Evolutionary conservation across 2,113 vertebrate species (phyloP).

Genomic region (Poeciliopsis prolifica): DNA sequence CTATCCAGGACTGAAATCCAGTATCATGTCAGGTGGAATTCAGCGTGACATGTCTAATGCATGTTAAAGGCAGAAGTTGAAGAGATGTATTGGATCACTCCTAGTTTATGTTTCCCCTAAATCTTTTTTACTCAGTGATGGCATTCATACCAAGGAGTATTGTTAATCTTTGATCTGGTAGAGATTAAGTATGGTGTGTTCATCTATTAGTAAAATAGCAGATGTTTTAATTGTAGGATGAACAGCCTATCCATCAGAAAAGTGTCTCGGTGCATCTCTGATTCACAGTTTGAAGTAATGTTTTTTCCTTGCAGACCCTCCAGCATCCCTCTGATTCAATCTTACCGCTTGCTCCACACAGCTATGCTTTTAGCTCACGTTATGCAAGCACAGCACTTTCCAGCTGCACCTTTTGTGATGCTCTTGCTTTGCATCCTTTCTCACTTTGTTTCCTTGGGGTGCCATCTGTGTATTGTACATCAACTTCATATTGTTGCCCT

Average conservation of each 20-base stretch:
- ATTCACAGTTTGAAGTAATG: neutral
- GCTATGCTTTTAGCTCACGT: slow-evolving; percentile 42
- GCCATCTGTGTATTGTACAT: slow-evolving; percentile 56
- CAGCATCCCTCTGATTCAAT: slow-evolving; percentile 40
- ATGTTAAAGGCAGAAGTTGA: neutral
- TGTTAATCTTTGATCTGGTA: neutral
- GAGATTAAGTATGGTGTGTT: neutral
- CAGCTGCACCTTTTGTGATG: slow-evolving; percentile 50
- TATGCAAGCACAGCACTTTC: slow-evolving; percentile 44
- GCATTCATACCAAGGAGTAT: neutral
- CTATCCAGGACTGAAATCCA: too few relatives aligned
- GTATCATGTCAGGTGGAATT: too few relatives aligned
- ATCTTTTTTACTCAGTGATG: neutral
- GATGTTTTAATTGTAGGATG: neutral
- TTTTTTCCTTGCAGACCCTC: slow-evolving; percentile 41
- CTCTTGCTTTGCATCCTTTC: slow-evolving; percentile 51
- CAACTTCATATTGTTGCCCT: slow-evolving; percentile 68
- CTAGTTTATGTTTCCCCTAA: neutral
- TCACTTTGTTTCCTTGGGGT: slow-evolving; percentile 45
- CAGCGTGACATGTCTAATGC: too few relatives aligned
- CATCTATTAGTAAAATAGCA: neutral
- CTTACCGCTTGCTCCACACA: slow-evolving; percentile 40
- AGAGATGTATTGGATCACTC: neutral
- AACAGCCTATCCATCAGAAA: neutral
- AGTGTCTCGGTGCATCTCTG: neutral